phyloP scores from a whole-genome alignment of 2,113 vertebrate species.

The Pelecanus crispus region DNA sequence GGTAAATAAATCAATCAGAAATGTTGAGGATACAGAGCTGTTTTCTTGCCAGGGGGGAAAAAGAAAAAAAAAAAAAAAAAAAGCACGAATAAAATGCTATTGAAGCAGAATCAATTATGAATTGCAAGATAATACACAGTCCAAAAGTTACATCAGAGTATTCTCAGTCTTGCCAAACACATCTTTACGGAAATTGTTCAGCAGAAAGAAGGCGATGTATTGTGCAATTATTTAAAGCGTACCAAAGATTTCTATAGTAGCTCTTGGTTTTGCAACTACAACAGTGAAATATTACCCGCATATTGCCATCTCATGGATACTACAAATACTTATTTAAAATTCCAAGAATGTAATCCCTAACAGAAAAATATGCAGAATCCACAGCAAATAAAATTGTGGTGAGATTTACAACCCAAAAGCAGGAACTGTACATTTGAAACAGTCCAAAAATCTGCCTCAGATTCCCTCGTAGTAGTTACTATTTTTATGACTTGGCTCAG shows the following conservation, averaged over 20 bases:
- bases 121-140: neutral
- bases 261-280: neutral
- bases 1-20: neutral
- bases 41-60: neutral
- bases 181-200: neutral
- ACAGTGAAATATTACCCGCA: conserved; percentile 5
- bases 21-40: neutral
- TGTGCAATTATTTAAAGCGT: neutral
- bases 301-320: conserved; percentile 55
- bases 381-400: neutral
- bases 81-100: neutral
- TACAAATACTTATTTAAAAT: conserved; percentile 25
- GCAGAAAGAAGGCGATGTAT: neutral
- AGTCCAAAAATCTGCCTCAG: conserved; percentile 25
- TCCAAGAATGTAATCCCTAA: neutral
- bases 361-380: neutral
- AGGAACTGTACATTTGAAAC: conserved; percentile 24
- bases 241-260: neutral
- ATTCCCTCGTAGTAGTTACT: conserved; percentile 51
- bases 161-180: conserved; percentile 1
- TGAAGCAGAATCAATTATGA: neutral
- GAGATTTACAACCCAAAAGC: neutral
- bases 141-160: conserved; percentile 27
- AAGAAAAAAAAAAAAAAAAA: too few relatives aligned
- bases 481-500: conserved; percentile 62